A percentile compares a stretch with the other conserved stretches of the same genome.
phyloP scores from a whole-genome alignment of 2,888 invertebrate species.

The Toxonevra muliebris region DNA sequence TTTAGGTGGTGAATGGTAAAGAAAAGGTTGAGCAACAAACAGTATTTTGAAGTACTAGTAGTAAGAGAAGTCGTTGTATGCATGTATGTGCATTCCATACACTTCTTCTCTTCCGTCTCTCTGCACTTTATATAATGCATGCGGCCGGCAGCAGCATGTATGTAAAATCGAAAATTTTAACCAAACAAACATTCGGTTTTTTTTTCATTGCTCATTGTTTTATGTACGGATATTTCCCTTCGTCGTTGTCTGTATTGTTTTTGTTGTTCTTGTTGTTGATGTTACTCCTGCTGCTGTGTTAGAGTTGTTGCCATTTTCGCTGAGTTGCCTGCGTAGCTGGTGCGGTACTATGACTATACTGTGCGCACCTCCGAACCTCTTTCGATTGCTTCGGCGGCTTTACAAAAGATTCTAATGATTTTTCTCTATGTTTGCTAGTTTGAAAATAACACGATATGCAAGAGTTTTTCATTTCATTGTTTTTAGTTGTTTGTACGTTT shows the following conservation, averaged over 20 bases:
- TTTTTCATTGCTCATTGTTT: conserved; percentile 30
- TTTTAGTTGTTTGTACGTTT: conserved; percentile 35
- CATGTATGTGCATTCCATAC: too few relatives aligned
- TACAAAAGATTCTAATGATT: conserved; percentile 60
- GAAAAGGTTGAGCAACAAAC: too few relatives aligned
- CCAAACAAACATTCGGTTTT: conserved; percentile 42
- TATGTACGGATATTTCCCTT: conserved; percentile 22
- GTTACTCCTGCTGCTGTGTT: conserved; percentile 3
- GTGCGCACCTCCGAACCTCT: conserved; percentile 15
- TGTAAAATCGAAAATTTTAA: conserved; percentile 33
- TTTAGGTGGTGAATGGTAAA: too few relatives aligned
- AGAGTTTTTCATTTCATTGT: conserved; percentile 21
- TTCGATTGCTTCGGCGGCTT: conserved; percentile 31
- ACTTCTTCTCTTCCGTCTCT: too few relatives aligned
- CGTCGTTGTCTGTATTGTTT: conserved; percentile 13
- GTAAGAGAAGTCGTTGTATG: too few relatives aligned
- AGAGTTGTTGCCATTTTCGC: conserved; percentile 13
- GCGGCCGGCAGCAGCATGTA: not conserved
- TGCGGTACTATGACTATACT: not conserved
- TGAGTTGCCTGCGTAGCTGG: conserved; percentile 5
- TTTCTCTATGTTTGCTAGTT: conserved; percentile 52
- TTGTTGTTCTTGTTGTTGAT: conserved; percentile 21
- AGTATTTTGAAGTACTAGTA: too few relatives aligned
- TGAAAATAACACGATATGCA: not conserved
- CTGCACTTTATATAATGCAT: too few relatives aligned